Base-by-base conservation (phyloP, 2,113 vertebrate species). In the Amphiprion percula region DNA sequence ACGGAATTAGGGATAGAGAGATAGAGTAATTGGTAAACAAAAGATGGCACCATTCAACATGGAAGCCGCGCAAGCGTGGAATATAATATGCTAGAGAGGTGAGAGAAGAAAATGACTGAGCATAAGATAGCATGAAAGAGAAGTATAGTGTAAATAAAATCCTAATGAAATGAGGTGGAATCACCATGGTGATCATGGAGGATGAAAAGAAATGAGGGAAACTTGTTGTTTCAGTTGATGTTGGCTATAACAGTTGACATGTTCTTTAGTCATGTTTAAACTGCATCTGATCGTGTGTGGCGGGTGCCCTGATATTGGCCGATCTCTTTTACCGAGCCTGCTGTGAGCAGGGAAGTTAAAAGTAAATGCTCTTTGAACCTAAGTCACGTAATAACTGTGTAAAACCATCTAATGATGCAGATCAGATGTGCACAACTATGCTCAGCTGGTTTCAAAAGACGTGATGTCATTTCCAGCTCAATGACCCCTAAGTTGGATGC, bases 21-120 rank as follows among this genome's bases (percentile, higher is more conserved):
- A 61, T 30, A 56, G 39, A 61, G 52, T 10, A 19, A 56, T 53
- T 15, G 50, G 62, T 60, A 76, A 82, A 73, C 54, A 74, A 68
- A 74, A 39, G 52, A 79, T 41, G 66, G 59, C 15, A 7, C 15
- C 65, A 33, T 61, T 56, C 28, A 55, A 33, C 14, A 62, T 7
- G 39, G 26, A 65, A 33, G 19, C 39, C 17, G n/a, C 16, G 19
- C n/a, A 56, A 21, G 58, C 47, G 54, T n/a, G 0, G 37, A 61
- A 60, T 28, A 5, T 61, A 60, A 60, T 60, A 55, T 16, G 52
- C 21, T 12, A 1, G 33, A 63, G 14, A 62, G 66, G 26, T 33
- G 8, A 23, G 37, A 67, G 21, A 71, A 19, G 54, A 26, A n/a
- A 33, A 69, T 28, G 24, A 12, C 2, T 59, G 10, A 55, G 24